Evolutionary conservation across 1,140 invertebrate genomes (phyloP).

Genomic region (Metaphire vulgaris): DNA sequence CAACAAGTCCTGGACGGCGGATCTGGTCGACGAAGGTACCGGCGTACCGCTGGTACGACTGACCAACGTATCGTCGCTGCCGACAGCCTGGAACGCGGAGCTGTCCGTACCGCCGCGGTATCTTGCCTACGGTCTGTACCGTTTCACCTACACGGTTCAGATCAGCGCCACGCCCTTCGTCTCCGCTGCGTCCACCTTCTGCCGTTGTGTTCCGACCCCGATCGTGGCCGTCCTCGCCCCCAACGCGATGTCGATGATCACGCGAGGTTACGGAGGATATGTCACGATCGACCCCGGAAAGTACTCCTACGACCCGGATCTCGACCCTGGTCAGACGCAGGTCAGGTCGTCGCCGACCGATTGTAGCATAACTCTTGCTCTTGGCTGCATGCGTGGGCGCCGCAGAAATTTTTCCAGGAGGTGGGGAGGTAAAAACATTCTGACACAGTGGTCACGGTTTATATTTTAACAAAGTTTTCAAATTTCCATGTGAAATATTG

Average conservation of each 20-base stretch:
- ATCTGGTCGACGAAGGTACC: conserved; percentile 32
- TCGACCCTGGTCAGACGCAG: conserved; percentile 22
- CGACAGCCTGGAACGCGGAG: conserved; percentile 33
- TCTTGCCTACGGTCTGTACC: conserved; percentile 41
- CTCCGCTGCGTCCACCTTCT: conserved; percentile 33
- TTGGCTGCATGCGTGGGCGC: no score
- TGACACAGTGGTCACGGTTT: no score
- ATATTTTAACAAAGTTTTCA: no score
- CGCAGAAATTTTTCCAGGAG: no score
- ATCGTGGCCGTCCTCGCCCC: conserved; percentile 39
- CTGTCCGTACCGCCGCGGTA: conserved; percentile 36
- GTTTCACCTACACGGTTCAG: conserved; percentile 36
- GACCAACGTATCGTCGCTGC: conserved; percentile 30
- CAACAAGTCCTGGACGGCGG: conserved; percentile 36
- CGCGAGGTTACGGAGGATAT: conserved; percentile 33
- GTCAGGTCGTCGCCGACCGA: conserved; percentile 6
- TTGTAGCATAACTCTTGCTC: no score
- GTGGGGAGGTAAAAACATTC: no score
- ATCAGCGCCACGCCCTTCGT: conserved; percentile 31
- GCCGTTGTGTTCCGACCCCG: conserved; percentile 36
- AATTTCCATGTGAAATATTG: no score
- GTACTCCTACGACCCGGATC: conserved; percentile 48
- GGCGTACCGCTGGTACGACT: conserved; percentile 24
- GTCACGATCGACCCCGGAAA: conserved; percentile 37
- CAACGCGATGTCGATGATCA: conserved; percentile 38